Evolutionary conservation across 1,140 invertebrate genomes (phyloP), one percentile per base, ranked within the genome.

Genomic region (Dreissena rostriformis): DNA sequence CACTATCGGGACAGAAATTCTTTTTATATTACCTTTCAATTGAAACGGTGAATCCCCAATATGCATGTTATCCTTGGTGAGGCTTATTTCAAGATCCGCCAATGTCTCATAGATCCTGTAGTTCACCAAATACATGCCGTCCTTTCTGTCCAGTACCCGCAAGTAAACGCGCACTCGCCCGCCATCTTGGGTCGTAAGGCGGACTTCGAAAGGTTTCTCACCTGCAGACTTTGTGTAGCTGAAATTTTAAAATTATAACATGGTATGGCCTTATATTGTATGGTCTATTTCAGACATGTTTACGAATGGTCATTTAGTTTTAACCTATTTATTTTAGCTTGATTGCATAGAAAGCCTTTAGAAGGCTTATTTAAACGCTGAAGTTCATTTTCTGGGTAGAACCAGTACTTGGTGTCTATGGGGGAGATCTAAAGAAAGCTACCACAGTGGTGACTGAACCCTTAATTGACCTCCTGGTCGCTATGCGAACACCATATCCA

Each of bases 91-190:
- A 22, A 98, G 92, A 91, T 96, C 94, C 55, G 94, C 93, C 90
- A 97, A 97, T 53, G 95, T 95, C 90, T 97, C 95, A 91, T 96
- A 96, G 15, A 97, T 87, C 93, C 96, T 97, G 90, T 97, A 98
- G 72, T 97, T 95, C 6, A 98, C 95, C 89, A 98, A 97, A 91
- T 96, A 97, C 53, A 95, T 96, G 4, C 97, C 97, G 95, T 98
- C 97, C 89, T 96, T 96, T 82, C 96, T 95, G 91, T 98, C 95
- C 51, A 98, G 94, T 71, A 96, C 94, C 93, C 98, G 96, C 0
- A 95, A 94, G 95, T 91, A 91, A 0, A 88, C 82, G 19, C 91
- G 82, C 14, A 90, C 86, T 19, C 87, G 74, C 0, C 75, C 65
- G 57, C 85, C 86, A 78, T 75, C 51, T n/a, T 14, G 52, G 11